phyloP scores from a whole-genome alignment of 2,113 vertebrate genomes.

The Rhombomys opimus region DNA sequence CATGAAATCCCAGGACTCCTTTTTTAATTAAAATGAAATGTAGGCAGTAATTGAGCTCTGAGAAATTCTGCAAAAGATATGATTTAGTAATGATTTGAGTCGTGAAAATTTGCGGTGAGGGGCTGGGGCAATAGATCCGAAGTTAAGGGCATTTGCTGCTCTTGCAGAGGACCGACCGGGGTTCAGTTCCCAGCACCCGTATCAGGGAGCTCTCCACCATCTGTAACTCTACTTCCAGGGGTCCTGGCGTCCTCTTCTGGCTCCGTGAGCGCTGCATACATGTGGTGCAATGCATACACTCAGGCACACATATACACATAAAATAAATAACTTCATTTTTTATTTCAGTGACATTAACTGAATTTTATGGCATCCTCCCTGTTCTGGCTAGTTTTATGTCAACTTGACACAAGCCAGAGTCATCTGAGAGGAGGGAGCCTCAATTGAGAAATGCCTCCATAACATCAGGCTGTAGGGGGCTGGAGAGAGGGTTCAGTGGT shows the following conservation, averaged over 20 bases:
- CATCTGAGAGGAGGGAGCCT: not conserved
- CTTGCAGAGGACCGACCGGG: not conserved
- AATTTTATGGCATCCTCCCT: not conserved
- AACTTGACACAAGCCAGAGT: not conserved
- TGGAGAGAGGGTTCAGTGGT: not conserved
- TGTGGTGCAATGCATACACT: not conserved
- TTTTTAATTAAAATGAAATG: slow-evolving; percentile 25
- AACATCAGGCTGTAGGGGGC: not conserved
- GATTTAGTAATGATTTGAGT: not conserved
- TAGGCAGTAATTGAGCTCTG: not conserved
- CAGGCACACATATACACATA: not conserved
- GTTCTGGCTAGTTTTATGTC: not conserved
- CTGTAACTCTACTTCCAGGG: not conserved
- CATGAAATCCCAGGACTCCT: not conserved
- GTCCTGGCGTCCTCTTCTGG: not conserved
- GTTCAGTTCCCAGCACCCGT: not conserved
- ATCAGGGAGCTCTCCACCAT: not conserved
- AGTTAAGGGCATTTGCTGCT: not conserved
- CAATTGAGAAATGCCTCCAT: not conserved
- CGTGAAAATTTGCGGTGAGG: slow-evolving; percentile 7
- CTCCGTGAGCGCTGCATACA: not conserved
- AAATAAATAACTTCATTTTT: not conserved
- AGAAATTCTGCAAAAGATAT: slow-evolving; percentile 41
- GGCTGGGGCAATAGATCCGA: no score
- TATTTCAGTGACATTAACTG: not conserved